phyloP scores from a whole-genome alignment of 2,113 vertebrate species.

The Plecturocebus donacophilus region DNA sequence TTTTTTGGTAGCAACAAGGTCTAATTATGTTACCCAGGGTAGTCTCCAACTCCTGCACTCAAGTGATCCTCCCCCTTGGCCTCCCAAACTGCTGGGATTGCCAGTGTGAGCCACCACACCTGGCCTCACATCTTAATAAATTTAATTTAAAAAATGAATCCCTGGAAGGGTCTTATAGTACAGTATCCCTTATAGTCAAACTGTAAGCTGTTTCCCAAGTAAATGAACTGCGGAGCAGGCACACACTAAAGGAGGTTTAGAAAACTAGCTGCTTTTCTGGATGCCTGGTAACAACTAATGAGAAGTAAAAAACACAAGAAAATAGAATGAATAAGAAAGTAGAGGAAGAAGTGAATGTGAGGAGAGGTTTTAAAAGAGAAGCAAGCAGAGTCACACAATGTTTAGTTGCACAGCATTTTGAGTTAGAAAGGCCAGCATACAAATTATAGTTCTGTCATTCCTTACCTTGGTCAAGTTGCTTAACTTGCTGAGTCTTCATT shows the following conservation, averaged over 20 bases:
- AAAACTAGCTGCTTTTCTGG: not conserved
- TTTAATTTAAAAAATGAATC: not conserved
- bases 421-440: not conserved
- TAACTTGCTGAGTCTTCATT: not conserved
- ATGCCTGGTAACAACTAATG: not conserved
- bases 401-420: not conserved
- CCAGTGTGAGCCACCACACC: too few species aligned
- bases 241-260: not conserved
- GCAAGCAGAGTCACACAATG: accelerated
- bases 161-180: not conserved
- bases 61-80: too few species aligned
- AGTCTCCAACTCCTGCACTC: too few species aligned
- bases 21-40: not conserved
- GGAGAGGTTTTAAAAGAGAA: not conserved
- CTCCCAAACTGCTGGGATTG: too few species aligned
- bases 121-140: not conserved
- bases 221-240: not conserved
- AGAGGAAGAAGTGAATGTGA: not conserved
- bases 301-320: not conserved
- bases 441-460: not conserved
- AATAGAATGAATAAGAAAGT: not conserved
- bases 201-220: not conserved
- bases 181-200: not conserved
- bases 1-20: too few species aligned
- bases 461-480: not conserved